Conservation (phyloP, 1,140 invertebrate genomes). For the Drosophila leontia region DNA sequence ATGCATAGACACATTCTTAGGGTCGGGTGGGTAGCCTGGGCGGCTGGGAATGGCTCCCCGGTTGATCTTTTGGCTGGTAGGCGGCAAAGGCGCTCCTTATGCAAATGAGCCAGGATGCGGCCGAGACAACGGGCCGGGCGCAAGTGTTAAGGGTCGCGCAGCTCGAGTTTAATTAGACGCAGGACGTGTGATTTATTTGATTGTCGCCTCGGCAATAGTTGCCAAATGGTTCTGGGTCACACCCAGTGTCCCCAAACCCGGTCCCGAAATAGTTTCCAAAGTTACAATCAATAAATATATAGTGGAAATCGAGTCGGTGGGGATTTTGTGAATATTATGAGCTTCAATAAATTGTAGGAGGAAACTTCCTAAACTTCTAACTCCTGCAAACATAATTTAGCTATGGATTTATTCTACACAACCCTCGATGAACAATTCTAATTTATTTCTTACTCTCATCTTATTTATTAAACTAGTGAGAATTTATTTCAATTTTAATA, state of each 20-base stretch:
- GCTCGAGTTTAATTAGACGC: slow-evolving; percentile 81
- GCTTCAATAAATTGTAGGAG: slow-evolving; percentile 15
- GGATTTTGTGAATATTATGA: slow-evolving; percentile 14
- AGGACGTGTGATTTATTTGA: slow-evolving; percentile 76
- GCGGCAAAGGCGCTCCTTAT: slow-evolving; percentile 68
- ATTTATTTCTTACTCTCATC: neutral
- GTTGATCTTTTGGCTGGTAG: slow-evolving; percentile 76
- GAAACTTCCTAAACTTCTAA: slow-evolving; percentile 1
- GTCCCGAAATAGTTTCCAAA: slow-evolving; percentile 31
- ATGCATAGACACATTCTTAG: slow-evolving; percentile 69
- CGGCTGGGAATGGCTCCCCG: slow-evolving; percentile 64
- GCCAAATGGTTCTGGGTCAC: slow-evolving; percentile 29
- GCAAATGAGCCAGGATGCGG: slow-evolving; percentile 54
- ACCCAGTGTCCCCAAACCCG: slow-evolving; percentile 1
- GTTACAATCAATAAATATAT: slow-evolving; percentile 56
- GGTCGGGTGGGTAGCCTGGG: slow-evolving; percentile 14
- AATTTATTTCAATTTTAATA: too few relatives aligned
- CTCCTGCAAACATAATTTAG: neutral
- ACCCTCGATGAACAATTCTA: neutral
- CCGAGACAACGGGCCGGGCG: slow-evolving; percentile 56
- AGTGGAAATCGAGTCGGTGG: slow-evolving; percentile 9
- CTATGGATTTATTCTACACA: neutral
- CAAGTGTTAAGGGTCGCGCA: slow-evolving; percentile 78
- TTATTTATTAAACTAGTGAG: neutral
- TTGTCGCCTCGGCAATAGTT: slow-evolving; percentile 52